Evolutionary conservation across 2,888 invertebrate species (phyloP), one percentile per base, ranked within the genome.

Genomic region (Callyntrura sp.): DNA sequence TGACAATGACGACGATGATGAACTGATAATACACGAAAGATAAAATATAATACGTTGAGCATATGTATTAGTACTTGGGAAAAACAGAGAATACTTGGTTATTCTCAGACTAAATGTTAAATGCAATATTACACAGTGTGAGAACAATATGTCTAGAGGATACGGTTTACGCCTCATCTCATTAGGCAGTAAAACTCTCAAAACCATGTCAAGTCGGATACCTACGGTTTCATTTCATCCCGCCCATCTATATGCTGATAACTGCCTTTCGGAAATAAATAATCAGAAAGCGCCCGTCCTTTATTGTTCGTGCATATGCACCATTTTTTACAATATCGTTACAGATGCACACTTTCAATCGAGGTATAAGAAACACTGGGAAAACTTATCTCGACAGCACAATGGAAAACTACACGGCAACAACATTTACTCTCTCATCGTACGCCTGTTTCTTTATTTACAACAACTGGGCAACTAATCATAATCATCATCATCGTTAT

Each of bases 141-240:
- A 86, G 86, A 86, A 86, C 86, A 86, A 86, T 86, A 86, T 86
- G 86, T 86, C 79, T 68, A 68, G 73, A 65, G 86, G 48, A 86
- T 79, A n/a, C n/a, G 86, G 51, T 68, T 86, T 86, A 86, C 86
- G 86, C 86, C 86, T 86, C 86, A 68, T 86, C 86, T 78, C 86
- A 86, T 86, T 86, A 86, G 86, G 79, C 79, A 48, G 79, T 86
- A 86, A 85, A 86, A 86, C 62, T 79, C 79, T 86, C 79, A 51
- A 86, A 86, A 79, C 20, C 86, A 65, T 86, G 86, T 86, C 86
- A 86, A 86, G 86, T 65, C 23, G 48, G 86, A 86, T 86, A 79
- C 86, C 86, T 86, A 79, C 79, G 79, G 86, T 86, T 86, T 68
- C 79, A 86, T 68, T 79, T 65, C 79, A 86, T 20, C 79, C 86